Conservation (phyloP, 2,888 invertebrate genomes). For the Meteorus colon region DNA sequence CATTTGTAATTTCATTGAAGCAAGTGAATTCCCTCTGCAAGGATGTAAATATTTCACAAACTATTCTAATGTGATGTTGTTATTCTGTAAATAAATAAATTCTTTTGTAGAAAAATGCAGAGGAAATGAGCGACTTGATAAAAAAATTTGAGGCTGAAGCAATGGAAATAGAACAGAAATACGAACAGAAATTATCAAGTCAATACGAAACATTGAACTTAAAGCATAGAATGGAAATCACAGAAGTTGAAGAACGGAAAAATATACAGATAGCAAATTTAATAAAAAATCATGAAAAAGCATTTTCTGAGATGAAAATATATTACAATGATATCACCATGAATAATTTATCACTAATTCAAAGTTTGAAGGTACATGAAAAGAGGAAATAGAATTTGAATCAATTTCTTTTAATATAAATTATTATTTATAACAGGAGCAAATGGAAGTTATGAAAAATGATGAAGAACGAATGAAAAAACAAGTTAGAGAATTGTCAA, state of each 20-base stretch:
- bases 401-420: constrained; percentile 21
- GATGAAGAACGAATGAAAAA: constrained; percentile 87
- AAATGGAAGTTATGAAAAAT: constrained; percentile 84
- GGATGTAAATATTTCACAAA: neutral
- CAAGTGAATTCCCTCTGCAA: neutral
- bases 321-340: constrained; percentile 96
- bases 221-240: constrained; percentile 87
- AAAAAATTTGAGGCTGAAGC: constrained; percentile 81
- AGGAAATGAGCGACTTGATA: constrained; percentile 76
- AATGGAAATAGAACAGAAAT: constrained; percentile 81
- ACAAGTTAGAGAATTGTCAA: constrained; percentile 79
- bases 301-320: constrained; percentile 92
- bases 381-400: constrained; percentile 1
- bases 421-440: constrained; percentile 75
- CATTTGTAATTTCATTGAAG: too few relatives aligned
- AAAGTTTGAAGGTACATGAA: constrained; percentile 83
- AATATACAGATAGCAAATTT: constrained; percentile 89
- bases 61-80: neutral
- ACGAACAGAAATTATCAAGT: constrained; percentile 83
- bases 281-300: constrained; percentile 87
- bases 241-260: constrained; percentile 93
- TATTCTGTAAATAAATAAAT: neutral
- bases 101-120: constrained; percentile 66
- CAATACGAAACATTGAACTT: constrained; percentile 83
- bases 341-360: constrained; percentile 93